Evolutionary conservation across 1,140 invertebrate species (phyloP).

Genomic region (Rhopalosiphum maidis): DNA sequence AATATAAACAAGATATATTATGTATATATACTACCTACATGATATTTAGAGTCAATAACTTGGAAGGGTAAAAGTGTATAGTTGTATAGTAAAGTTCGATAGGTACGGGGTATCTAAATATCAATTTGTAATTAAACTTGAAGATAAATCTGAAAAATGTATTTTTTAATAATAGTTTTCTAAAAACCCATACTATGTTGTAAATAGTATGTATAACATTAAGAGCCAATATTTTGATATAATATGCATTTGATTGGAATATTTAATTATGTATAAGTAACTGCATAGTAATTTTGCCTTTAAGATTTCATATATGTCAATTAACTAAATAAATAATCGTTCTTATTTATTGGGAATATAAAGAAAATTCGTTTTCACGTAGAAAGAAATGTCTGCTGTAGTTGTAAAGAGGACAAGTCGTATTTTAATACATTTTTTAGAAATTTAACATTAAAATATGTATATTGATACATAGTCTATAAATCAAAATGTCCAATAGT

Average conservation of each 20-base stretch:
- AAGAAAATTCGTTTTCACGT: neutral
- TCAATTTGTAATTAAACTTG: neutral
- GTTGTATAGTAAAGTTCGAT: neutral
- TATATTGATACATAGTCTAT: neutral
- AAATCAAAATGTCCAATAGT: neutral
- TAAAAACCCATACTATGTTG: neutral
- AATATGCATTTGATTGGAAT: neutral
- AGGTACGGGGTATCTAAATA: neutral
- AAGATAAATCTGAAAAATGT: neutral
- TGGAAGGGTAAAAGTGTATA: neutral
- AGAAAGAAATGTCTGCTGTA: neutral
- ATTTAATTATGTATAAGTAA: neutral
- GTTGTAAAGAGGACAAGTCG: neutral
- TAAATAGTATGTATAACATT: neutral
- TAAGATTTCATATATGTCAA: neutral
- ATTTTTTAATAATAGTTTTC: neutral
- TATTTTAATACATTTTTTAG: neutral
- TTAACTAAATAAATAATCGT: neutral
- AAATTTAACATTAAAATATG: neutral
- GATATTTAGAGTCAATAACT: neutral
- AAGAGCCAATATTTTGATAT: neutral
- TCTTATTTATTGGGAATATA: neutral
- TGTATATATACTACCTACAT: neutral
- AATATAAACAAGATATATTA: neutral
- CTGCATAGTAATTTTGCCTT: neutral